Evolutionary conservation across 2,888 invertebrate genomes (phyloP).

Genomic region (Aspidiotus rigidus): DNA sequence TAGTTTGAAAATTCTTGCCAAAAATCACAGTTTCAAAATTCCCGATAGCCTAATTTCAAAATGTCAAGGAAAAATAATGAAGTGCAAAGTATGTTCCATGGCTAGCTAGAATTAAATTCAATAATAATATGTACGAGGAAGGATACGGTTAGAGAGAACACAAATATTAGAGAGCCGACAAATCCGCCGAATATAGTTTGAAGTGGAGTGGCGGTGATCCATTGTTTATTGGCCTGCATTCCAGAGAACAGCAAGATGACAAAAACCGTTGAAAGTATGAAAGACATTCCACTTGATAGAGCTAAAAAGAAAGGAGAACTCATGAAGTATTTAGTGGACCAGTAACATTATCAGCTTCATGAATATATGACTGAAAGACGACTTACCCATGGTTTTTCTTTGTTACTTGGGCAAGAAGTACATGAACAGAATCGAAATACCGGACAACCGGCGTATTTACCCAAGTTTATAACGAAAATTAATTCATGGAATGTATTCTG

Average conservation of each 20-base stretch:
- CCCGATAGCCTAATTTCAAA: slow-evolving; percentile 47
- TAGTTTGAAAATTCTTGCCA: slow-evolving; percentile 79
- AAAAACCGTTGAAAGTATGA: slow-evolving; percentile 67
- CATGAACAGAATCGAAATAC: too few relatives aligned
- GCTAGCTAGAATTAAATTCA: neutral
- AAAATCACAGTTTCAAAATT: slow-evolving; percentile 78
- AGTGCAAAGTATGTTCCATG: neutral
- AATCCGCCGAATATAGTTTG: slow-evolving; percentile 83
- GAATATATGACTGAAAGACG: too few relatives aligned
- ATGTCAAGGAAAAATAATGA: neutral
- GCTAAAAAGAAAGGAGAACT: slow-evolving; percentile 47
- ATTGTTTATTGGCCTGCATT: slow-evolving; percentile 82
- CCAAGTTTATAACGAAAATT: too few relatives aligned
- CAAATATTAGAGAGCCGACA: slow-evolving; percentile 74
- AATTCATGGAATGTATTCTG: too few relatives aligned
- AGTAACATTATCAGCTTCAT: too few relatives aligned
- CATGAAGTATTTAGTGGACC: too few relatives aligned
- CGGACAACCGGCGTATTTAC: too few relatives aligned
- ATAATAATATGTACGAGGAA: neutral
- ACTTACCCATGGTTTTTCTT: too few relatives aligned
- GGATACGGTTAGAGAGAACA: slow-evolving; percentile 69
- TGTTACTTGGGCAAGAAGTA: too few relatives aligned
- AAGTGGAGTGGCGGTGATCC: slow-evolving; percentile 68
- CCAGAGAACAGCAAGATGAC: slow-evolving; percentile 77
- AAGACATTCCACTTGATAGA: slow-evolving; percentile 63